Evolutionary conservation across 1,140 invertebrate genomes (phyloP).

Genomic region (Conus ventricosus): DNA sequence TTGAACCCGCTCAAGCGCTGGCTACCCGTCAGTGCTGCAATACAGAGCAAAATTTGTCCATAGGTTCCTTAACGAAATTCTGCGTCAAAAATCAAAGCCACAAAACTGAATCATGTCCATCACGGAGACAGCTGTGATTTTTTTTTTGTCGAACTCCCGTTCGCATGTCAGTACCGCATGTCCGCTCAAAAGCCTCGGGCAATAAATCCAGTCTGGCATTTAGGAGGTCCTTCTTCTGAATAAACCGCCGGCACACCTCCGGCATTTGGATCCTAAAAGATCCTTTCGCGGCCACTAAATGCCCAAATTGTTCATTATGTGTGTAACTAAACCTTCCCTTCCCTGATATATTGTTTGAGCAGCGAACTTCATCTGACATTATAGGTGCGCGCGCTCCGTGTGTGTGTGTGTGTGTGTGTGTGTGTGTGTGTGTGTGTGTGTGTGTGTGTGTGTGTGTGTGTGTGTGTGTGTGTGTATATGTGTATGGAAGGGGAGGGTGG

Average conservation of each 20-base stretch:
- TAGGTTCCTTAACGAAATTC: too few species aligned
- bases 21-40: too few species aligned
- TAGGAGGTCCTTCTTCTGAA: neutral
- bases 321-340: neutral
- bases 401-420: slow-evolving; percentile 1
- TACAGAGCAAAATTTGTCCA: too few species aligned
- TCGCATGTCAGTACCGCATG: too few species aligned
- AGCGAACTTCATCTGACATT: too few species aligned
- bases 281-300: neutral
- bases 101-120: too few species aligned
- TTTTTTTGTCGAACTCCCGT: too few species aligned
- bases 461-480: neutral
- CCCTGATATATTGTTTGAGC: neutral
- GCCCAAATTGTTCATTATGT: neutral
- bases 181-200: too few species aligned
- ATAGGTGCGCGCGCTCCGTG: neutral
- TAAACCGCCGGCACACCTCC: neutral
- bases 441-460: neutral
- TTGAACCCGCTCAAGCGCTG: too few species aligned
- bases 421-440: neutral
- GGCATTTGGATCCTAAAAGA: neutral
- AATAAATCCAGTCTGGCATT: too few species aligned
- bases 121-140: too few species aligned
- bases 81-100: too few species aligned
- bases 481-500: neutral